These are phyloP conservation scores for Huso huso DNA, from an alignment of 2,797 vertebrate species.

Conservation along the genomic window DNA sequence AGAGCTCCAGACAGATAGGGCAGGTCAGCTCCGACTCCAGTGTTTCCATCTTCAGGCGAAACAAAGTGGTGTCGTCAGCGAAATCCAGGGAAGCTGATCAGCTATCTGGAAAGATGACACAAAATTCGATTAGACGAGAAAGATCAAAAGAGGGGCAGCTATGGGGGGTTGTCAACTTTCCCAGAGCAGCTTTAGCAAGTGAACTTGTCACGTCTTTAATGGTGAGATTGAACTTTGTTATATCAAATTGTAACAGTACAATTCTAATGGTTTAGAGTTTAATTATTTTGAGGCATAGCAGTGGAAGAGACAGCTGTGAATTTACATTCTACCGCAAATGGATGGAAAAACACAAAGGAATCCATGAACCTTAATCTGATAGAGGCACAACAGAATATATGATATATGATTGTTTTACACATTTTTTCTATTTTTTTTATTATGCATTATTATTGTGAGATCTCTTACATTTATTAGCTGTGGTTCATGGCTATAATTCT, in stretches of 20 bases:
- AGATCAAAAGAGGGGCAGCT: slow-evolving; percentile 37
- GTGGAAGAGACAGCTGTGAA: slow-evolving; percentile 28
- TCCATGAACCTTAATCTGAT: neutral
- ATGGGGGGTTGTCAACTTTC: slow-evolving; percentile 56
- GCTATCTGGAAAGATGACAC: slow-evolving; percentile 69
- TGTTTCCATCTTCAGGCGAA: slow-evolving; percentile 95
- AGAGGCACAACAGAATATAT: neutral
- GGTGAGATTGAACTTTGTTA: slow-evolving; percentile 1
- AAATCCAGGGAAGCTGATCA: slow-evolving; percentile 88
- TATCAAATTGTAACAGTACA: neutral
- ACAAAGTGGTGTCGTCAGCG: slow-evolving; percentile 77
- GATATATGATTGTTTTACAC: neutral
- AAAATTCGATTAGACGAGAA: slow-evolving; percentile 49
- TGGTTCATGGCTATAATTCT: neutral
- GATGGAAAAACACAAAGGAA: neutral
- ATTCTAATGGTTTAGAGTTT: neutral
- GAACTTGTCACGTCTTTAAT: slow-evolving; percentile 32
- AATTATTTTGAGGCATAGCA: slow-evolving; percentile 4
- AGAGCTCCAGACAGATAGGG: slow-evolving; percentile 99
- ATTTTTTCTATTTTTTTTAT: neutral
- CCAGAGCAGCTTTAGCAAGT: slow-evolving; percentile 13
- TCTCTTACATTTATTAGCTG: neutral
- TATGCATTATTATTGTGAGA: neutral
- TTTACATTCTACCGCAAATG: neutral
- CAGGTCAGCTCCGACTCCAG: slow-evolving; percentile 98